Evolutionary conservation across 2,113 vertebrate species (phyloP).

Genomic region (Chaetodon trifascialis): DNA sequence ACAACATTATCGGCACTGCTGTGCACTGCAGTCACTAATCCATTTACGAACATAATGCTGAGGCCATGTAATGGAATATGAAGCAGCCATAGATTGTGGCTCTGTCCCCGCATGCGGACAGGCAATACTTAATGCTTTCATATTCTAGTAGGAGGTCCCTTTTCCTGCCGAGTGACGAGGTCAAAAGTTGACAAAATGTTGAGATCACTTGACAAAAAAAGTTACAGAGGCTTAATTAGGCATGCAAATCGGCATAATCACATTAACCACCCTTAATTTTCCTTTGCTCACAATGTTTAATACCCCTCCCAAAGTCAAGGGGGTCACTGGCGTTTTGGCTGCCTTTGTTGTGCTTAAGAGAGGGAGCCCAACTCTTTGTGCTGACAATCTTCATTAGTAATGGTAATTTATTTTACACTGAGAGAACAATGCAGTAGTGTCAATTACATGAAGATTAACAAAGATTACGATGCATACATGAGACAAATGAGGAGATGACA

Average conservation of each 20-base stretch:
- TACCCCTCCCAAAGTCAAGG: constrained; percentile 56
- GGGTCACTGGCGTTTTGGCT: constrained; percentile 55
- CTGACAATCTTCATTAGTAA: constrained; percentile 75
- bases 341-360: constrained; percentile 56
- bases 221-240: constrained; percentile 68
- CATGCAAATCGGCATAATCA: constrained; percentile 78
- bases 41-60: constrained; percentile 74
- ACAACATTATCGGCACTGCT: constrained; percentile 66
- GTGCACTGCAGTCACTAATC: constrained; percentile 76
- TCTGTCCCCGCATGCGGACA: constrained; percentile 43
- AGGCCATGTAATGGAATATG: constrained; percentile 76
- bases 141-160: constrained; percentile 43
- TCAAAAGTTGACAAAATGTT: constrained; percentile 69
- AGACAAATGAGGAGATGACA: constrained; percentile 56
- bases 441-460: constrained; percentile 70
- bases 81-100: constrained; percentile 57
- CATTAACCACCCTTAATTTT: constrained; percentile 78
- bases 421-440: constrained; percentile 55
- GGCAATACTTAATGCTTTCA: constrained; percentile 45
- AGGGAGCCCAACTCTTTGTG: constrained; percentile 21
- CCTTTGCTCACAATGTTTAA: constrained; percentile 38
- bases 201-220: constrained; percentile 51
- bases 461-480: constrained; percentile 58
- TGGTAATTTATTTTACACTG: constrained; percentile 69
- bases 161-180: constrained; percentile 36